phyloP scores from a whole-genome alignment of 2,888 invertebrate species.

The Stegana nigrithorax region DNA sequence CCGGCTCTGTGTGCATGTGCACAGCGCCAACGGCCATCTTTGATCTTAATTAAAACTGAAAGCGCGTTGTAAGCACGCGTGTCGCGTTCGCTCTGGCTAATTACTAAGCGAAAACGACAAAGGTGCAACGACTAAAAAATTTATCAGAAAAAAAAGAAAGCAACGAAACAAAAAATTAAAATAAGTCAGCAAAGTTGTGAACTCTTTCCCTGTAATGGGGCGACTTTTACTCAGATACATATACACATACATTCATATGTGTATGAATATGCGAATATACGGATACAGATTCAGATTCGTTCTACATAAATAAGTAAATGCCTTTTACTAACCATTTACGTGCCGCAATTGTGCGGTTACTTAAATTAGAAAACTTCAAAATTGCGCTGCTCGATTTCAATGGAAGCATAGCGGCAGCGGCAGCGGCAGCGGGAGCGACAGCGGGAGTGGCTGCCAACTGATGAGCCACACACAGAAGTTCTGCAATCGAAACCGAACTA shows the following conservation, averaged over 20 bases:
- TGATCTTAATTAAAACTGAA: constrained; percentile 17
- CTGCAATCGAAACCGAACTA: constrained; percentile 6
- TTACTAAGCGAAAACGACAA: not conserved
- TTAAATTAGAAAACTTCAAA: constrained; percentile 26
- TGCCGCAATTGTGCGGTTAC: constrained; percentile 24
- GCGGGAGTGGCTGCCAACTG: not conserved
- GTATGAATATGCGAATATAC: no score
- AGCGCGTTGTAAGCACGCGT: constrained; percentile 1
- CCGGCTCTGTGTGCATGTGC: no score
- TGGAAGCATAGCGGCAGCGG: not conserved
- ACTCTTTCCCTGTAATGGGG: not conserved
- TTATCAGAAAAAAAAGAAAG: not conserved
- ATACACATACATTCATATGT: no score
- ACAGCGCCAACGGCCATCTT: constrained; percentile 11
- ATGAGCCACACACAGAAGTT: not conserved
- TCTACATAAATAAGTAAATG: constrained; percentile 7
- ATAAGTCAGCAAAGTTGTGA: not conserved
- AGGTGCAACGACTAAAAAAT: not conserved
- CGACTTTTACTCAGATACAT: not conserved
- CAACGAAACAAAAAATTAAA: not conserved
- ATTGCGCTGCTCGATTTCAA: constrained; percentile 8
- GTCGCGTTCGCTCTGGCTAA: not conserved
- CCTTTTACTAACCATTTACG: constrained; percentile 7
- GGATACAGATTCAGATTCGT: no score
- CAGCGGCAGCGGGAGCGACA: not conserved